phyloP scores from a whole-genome alignment of 2,888 invertebrate species.

The Erynnis tages region DNA sequence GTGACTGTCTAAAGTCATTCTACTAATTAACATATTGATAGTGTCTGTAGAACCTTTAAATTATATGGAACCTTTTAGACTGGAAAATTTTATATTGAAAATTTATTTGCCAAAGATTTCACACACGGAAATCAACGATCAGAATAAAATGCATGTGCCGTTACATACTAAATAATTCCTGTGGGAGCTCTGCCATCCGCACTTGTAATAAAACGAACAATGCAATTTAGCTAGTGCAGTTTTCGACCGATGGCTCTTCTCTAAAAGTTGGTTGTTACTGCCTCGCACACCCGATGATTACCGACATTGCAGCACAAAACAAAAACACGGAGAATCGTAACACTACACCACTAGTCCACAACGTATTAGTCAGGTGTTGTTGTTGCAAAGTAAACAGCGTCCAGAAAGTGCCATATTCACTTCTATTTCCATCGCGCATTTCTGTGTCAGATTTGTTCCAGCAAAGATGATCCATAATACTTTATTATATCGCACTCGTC shows the following conservation, averaged over 20 bases:
- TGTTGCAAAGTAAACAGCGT: conserved; percentile 35
- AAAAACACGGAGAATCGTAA: conserved; percentile 42
- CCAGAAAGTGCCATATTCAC: no score
- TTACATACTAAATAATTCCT: conserved; percentile 78
- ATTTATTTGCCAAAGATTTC: conserved; percentile 43
- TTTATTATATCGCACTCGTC: no score
- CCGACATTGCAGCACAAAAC: conserved; percentile 45
- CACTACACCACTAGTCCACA: conserved; percentile 37
- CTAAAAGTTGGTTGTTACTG: conserved; percentile 53
- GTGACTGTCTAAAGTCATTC: no score
- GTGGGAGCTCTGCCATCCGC: conserved; percentile 67
- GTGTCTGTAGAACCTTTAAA: no score
- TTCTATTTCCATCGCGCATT: no score
- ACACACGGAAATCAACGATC: conserved; percentile 62
- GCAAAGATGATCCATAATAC: no score
- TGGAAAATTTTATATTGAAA: not conserved
- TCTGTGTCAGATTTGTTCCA: no score
- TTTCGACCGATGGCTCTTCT: conserved; percentile 64
- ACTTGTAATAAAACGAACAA: conserved; percentile 77
- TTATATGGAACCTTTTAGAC: not conserved
- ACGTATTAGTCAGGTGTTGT: conserved; percentile 41
- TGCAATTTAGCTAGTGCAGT: conserved; percentile 75
- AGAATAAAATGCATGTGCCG: conserved; percentile 73
- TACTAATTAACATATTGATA: no score
- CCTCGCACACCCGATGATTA: conserved; percentile 46